Evolutionary conservation across 2,888 invertebrate genomes (phyloP).

Genomic region (Thelaira solivaga): DNA sequence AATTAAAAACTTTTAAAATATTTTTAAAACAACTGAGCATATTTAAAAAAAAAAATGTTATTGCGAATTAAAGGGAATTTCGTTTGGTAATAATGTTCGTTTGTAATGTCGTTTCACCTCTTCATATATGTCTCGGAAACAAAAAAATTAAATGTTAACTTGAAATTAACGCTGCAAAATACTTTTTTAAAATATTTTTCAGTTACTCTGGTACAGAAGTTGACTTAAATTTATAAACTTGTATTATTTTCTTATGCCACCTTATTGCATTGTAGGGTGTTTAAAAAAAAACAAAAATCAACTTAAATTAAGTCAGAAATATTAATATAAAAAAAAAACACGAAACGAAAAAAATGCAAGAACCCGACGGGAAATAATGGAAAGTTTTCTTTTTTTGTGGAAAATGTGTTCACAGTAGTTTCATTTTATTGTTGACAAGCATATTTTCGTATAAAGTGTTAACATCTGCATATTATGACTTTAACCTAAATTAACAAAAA

Average conservation of each 20-base stretch:
- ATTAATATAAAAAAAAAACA: constrained; percentile 3
- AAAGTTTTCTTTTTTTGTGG: no score
- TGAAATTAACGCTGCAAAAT: no score
- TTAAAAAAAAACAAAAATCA: not conserved
- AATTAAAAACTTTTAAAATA: no score
- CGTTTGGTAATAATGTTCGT: no score
- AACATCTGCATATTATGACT: constrained; percentile 53
- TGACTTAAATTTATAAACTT: not conserved
- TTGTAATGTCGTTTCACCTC: no score
- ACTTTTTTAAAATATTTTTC: no score
- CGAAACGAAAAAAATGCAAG: not conserved
- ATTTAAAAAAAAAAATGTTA: no score
- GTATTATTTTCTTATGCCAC: not conserved
- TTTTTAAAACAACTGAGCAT: no score
- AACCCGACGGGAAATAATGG: constrained; percentile 24
- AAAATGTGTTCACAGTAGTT: not conserved
- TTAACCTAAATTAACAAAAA: constrained; percentile 36
- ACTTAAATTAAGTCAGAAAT: constrained; percentile 20
- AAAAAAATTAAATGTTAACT: no score
- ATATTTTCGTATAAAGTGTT: constrained; percentile 25
- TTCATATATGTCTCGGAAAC: no score
- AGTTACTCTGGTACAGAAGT: no score
- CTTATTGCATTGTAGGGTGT: constrained; percentile 1
- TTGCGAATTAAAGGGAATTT: no score
- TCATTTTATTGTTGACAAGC: constrained; percentile 36